Conservation (phyloP, 2,113 vertebrate species). For the Gopherus flavomarginatus region DNA sequence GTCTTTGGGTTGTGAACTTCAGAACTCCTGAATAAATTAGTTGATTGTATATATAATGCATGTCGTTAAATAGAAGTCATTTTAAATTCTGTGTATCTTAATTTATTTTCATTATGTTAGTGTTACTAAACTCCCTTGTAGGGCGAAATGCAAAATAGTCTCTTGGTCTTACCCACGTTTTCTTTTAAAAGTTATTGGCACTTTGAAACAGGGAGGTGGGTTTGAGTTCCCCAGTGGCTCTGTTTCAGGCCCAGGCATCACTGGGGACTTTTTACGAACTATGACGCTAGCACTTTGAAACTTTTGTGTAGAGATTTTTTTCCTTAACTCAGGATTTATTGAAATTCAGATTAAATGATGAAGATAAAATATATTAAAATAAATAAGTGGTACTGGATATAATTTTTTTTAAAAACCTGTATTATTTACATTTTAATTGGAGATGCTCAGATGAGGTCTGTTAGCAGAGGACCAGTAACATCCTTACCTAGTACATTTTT, state of each 20-base stretch:
- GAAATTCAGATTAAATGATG: background rate
- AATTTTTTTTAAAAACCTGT: background rate
- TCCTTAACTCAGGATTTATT: background rate
- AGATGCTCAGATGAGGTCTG: background rate
- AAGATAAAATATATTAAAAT: background rate
- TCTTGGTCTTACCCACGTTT: background rate
- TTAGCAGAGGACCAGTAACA: background rate
- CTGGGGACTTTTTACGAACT: background rate
- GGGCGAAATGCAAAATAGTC: background rate
- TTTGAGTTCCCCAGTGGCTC: background rate
- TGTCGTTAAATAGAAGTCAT: background rate
- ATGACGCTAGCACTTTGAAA: background rate
- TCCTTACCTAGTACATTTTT: background rate
- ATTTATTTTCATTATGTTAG: background rate
- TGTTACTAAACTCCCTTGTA: background rate
- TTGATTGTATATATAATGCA: background rate
- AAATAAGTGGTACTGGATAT: background rate
- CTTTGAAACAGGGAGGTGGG: background rate
- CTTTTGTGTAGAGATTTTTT: background rate
- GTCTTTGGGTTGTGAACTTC: rapidly evolving
- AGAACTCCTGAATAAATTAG: background rate
- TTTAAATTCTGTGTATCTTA: background rate
- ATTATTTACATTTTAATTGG: background rate
- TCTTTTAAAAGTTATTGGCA: rapidly evolving
- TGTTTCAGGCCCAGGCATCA: background rate